Evolutionary conservation across 2,888 invertebrate species (phyloP), one percentile per base, ranked within the genome.

Genomic region (Parnassius orleans): DNA sequence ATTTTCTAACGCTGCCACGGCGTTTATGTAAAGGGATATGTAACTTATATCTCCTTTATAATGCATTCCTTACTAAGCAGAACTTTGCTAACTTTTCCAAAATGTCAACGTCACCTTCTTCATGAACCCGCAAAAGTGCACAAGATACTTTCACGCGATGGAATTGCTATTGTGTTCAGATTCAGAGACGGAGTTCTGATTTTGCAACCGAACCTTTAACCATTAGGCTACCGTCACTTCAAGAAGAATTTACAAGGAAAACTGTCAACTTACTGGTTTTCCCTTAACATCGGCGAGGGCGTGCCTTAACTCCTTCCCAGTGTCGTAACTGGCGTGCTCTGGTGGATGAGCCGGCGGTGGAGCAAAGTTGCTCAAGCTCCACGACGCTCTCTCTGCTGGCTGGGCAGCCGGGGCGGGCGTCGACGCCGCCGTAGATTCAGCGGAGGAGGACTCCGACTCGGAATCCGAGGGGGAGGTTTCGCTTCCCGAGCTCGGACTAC

Each of bases 381-480:
- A 93, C 9, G 93, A 93, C 11, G 87, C 78, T n/a, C 88, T 83
- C 74, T 83, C 86, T 69, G 82, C 84, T 73, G 84, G 86, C 48
- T 82, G 80, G 1, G 82, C 82, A 88, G 69, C 90, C 83, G 60
- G 87, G 69, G 71, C 78, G 74, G 69, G 76, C 69, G 77, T 58
- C 56, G 84, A 66, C 60, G 81, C 68, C 58, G 79, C 76, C 24
- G 71, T 72, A 5, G 83, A 75, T 68, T 80, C 90, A 59, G 93
- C 94, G 1, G 93, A 91, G 12, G 93, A 93, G 0, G 94, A 93
- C 66, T 94, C 93, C 9, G 94, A 93, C 67, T 93, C 93, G 0
- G 94, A 93, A 73, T 93, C 95, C 48, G 93, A 94, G 0, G 93
- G 93, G 2, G 94, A 94, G 7, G 93, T 91, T 72, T 93, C 88